phyloP scores from a whole-genome alignment of 2,888 invertebrate species.

The Empis livida region DNA sequence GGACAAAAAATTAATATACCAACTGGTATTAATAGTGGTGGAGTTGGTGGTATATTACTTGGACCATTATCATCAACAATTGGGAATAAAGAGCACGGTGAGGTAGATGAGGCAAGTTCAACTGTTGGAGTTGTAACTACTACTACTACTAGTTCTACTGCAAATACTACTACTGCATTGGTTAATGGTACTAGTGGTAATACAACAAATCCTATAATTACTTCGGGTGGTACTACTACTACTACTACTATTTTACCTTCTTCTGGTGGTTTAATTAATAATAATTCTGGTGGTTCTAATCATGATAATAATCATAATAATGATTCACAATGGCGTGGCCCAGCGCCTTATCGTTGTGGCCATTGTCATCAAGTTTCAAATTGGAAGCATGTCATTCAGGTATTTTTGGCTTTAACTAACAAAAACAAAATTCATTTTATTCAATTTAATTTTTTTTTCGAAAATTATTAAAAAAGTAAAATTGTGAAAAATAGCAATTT shows the following conservation, averaged over 20 bases:
- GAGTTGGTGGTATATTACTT: not conserved
- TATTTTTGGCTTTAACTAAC: constrained; percentile 35
- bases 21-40: constrained; percentile 16
- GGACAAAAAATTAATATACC: no score
- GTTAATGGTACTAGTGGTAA: constrained; percentile 10
- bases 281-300: constrained; percentile 18
- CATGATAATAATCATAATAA: constrained; percentile 20
- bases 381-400: constrained; percentile 79
- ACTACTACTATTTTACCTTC: constrained; percentile 11
- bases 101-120: constrained; percentile 43
- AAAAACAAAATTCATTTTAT: not conserved
- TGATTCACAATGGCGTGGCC: constrained; percentile 35
- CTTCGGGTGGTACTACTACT: constrained; percentile 8
- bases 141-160: constrained; percentile 6
- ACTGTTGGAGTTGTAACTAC: not conserved
- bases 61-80: constrained; percentile 19
- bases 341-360: constrained; percentile 57
- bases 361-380: constrained; percentile 71
- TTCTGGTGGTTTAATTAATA: constrained; percentile 8
- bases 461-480: not conserved
- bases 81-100: constrained; percentile 36
- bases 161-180: not conserved
- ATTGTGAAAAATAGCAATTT: not conserved
- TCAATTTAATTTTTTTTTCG: not conserved
- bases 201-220: constrained; percentile 1